Percentiles rank a stretch among this genome's conserved stretches.
phyloP scores from a whole-genome alignment of 2,888 invertebrate genomes.

The Crematogaster levior region DNA sequence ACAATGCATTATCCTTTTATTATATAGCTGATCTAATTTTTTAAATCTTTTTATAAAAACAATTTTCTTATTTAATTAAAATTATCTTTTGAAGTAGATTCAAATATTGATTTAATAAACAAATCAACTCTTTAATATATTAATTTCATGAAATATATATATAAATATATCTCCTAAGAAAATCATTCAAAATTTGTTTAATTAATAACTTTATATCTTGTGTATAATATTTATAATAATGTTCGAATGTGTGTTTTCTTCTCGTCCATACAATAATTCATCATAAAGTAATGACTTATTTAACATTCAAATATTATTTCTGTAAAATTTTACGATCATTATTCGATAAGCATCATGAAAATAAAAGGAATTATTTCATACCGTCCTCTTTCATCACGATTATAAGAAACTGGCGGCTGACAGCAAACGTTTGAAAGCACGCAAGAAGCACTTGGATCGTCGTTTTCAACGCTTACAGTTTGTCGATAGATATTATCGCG shows the following conservation, averaged over 20 bases:
- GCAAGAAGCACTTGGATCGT: slow-evolving; percentile 25
- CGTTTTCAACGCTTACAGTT: neutral
- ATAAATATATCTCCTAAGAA: neutral
- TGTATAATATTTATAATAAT: neutral
- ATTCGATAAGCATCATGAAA: neutral
- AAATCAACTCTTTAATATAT: neutral
- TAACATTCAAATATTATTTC: neutral
- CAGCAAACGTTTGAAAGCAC: slow-evolving; percentile 7
- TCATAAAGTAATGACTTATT: neutral
- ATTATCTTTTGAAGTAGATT: slow-evolving; percentile 10
- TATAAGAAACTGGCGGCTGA: slow-evolving; percentile 7
- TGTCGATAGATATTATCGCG: slow-evolving; percentile 15
- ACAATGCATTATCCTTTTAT: slow-evolving; percentile 28
- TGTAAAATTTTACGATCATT: neutral
- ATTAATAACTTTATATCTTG: slow-evolving; percentile 2
- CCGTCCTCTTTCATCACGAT: neutral
- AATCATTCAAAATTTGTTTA: neutral
- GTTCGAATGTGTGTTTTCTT: neutral
- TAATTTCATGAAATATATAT: neutral
- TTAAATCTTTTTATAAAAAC: slow-evolving; percentile 27
- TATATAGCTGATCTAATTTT: slow-evolving; percentile 26
- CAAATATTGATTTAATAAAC: slow-evolving; percentile 5
- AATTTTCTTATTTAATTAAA: slow-evolving; percentile 30
- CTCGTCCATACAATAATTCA: neutral
- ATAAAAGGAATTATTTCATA: neutral